These are phyloP conservation scores for Python bivittatus DNA, from an alignment of 2,113 vertebrate genomes.

Conservation along the genomic window DNA sequence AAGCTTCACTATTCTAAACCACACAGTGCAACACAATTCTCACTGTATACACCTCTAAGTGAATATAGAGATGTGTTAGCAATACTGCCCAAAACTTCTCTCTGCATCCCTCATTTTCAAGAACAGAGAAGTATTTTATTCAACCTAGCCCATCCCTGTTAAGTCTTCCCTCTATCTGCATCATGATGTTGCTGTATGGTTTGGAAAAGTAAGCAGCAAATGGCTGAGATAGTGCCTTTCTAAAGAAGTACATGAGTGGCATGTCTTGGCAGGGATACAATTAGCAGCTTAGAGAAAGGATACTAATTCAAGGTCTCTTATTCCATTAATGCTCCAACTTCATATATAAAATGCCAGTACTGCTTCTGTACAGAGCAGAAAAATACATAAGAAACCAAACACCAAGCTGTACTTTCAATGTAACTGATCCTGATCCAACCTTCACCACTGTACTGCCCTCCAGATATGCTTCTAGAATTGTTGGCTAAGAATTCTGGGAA, in stretches of 20 bases:
- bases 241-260: background rate
- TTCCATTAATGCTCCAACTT: background rate
- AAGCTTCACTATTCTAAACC: background rate
- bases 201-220: background rate
- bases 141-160: background rate
- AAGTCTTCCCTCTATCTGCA: background rate
- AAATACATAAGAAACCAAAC: background rate
- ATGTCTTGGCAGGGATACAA: background rate
- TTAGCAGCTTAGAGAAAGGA: background rate
- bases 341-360: background rate
- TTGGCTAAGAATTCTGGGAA: background rate
- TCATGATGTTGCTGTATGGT: background rate
- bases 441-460: background rate
- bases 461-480: background rate
- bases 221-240: no score
- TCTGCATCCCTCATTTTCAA: background rate
- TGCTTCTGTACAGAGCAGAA: background rate
- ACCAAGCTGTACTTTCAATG: background rate
- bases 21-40: background rate
- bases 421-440: background rate
- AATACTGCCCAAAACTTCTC: background rate
- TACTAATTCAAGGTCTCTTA: background rate
- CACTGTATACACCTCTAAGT: background rate
- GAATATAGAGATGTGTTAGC: background rate
- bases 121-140: background rate